Evolutionary conservation across 2,113 vertebrate species (phyloP), one percentile per base, ranked within the genome.

Genomic region (Esox niger): DNA sequence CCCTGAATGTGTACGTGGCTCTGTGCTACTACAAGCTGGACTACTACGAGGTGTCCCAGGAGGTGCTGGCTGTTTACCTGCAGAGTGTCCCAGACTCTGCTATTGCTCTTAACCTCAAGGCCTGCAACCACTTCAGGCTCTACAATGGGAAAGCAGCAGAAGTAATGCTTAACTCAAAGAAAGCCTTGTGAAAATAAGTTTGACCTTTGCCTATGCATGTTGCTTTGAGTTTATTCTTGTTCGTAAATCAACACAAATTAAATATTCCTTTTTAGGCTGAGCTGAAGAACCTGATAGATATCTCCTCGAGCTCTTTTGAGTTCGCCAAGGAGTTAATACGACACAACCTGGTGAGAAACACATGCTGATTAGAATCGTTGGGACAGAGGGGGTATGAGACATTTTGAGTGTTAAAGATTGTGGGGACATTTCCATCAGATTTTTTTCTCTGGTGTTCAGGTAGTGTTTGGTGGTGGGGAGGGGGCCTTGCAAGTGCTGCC

Each of bases 21-120:
- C 86, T 99, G 23, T 99, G 97, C 81, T 99, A 98, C 89, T 99
- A 99, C 86, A 99, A 98, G 68, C 77, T 99, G 88, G 96, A 98
- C 85, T 99, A 98, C 84, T 98, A 97, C 26, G 97, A 99, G 65
- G 94, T 98, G 27, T 99, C 97, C 29, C 96, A 98, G 81, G 96
- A 98, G 80, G 96, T 98, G 29, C 78, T 99, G 81, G 95, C 96
- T 0, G 94, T 96, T 70, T 99, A 98, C 87, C 94, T 99, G 75
- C 95, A 98, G 81, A 95, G 94, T 73, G 91, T 98, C 71, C 95
- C 97, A 1, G 97, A 99, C 81, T 98, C 96, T 56, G 96, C 95
- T 52, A 98, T 98, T 47, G 97, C 97, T 33, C 94, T 98, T 72
- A 99, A 99, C 80, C 94, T 99, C 3, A 98, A 98, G 80, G 97